Evolutionary conservation across 1,140 invertebrate genomes (phyloP).

Genomic region (Babylonia areolata): DNA sequence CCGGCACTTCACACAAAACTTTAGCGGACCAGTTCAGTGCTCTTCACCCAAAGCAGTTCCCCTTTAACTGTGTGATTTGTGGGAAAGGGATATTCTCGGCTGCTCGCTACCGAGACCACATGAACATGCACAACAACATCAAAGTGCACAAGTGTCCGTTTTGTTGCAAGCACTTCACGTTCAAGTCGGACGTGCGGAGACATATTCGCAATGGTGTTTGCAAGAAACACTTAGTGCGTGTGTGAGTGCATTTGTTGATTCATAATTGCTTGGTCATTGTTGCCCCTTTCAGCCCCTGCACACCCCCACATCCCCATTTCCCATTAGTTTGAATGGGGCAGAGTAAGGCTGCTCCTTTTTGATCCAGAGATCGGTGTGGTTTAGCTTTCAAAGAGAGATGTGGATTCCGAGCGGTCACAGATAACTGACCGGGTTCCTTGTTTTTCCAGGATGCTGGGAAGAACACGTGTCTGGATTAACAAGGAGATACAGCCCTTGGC

Average conservation of each 20-base stretch:
- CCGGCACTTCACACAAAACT: background rate
- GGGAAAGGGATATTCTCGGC: background rate
- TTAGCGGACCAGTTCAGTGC: background rate
- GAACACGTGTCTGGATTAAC: no score
- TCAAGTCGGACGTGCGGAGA: background rate
- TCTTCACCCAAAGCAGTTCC: slow-evolving; percentile 2
- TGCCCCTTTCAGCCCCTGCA: no score
- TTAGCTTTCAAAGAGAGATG: background rate
- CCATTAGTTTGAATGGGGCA: no score
- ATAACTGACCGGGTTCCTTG: no score
- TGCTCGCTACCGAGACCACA: slow-evolving; percentile 2
- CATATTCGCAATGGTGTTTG: background rate
- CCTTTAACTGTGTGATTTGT: slow-evolving; percentile 13
- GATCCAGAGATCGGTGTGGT: background rate
- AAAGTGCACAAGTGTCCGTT: slow-evolving; percentile 10
- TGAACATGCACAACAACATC: slow-evolving; percentile 32
- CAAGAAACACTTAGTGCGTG: background rate
- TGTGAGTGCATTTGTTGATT: background rate
- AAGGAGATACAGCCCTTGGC: background rate
- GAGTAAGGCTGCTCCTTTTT: background rate
- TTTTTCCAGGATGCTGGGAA: no score
- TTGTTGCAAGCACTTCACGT: background rate
- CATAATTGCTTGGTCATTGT: no score
- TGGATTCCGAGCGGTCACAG: background rate
- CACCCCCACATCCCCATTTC: no score